phyloP scores from a whole-genome alignment of 2,113 vertebrate species.

The Nannospalax galili region DNA sequence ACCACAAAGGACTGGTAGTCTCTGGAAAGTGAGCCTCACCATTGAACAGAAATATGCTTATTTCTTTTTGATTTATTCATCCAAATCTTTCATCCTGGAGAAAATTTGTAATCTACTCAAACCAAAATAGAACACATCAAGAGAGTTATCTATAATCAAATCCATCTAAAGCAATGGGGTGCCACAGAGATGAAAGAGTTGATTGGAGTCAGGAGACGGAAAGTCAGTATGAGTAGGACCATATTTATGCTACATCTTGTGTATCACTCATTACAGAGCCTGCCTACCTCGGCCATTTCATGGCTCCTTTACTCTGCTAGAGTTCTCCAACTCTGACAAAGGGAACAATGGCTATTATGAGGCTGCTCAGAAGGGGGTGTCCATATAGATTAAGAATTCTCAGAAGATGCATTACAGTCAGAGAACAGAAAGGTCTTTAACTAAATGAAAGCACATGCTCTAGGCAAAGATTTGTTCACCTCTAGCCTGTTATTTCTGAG shows the following conservation, averaged over 20 bases:
- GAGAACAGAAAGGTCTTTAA: not conserved
- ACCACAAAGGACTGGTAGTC: not conserved
- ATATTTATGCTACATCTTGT: not conserved
- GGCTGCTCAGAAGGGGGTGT: not conserved
- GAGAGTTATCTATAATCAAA: constrained; percentile 26
- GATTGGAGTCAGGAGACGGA: not conserved
- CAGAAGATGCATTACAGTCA: not conserved
- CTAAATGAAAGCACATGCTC: constrained; percentile 1
- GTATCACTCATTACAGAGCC: not conserved
- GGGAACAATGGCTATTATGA: not conserved
- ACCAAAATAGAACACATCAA: constrained; percentile 24
- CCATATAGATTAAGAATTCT: constrained; percentile 33
- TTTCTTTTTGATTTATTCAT: constrained; percentile 21
- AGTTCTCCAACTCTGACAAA: not conserved
- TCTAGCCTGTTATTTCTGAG: constrained; percentile 22
- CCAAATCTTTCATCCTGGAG: constrained; percentile 5
- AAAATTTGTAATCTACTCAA: constrained; percentile 41
- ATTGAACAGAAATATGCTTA: constrained; percentile 13
- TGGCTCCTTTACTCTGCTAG: not conserved
- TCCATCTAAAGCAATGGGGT: not conserved
- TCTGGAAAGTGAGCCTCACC: not conserved
- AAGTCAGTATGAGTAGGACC: not conserved
- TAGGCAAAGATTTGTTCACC: constrained; percentile 30
- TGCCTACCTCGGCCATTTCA: not conserved
- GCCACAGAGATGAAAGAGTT: not conserved